Evolutionary conservation across 1,140 invertebrate genomes (phyloP).

Genomic region (Diorhabda elongata): DNA sequence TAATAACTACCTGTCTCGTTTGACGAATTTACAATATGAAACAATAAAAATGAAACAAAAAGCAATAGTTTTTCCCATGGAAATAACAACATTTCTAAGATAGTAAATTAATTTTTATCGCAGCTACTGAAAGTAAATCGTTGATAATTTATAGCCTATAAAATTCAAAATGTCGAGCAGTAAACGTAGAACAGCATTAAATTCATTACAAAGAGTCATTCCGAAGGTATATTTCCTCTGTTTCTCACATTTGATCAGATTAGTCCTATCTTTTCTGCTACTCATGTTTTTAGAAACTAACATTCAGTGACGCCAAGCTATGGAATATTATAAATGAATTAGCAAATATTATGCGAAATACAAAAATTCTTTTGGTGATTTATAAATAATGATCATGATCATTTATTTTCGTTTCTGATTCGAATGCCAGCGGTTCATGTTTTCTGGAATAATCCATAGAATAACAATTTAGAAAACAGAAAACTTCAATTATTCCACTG

Average conservation of each 20-base stretch:
- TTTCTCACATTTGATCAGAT: neutral
- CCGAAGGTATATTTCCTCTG: neutral
- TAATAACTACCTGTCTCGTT: neutral
- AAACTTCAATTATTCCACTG: no score
- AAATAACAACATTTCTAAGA: neutral
- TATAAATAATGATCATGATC: no score
- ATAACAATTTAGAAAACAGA: no score
- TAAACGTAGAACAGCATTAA: neutral
- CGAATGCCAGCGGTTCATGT: no score
- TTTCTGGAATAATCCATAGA: no score
- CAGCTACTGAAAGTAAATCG: neutral
- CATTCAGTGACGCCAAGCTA: neutral
- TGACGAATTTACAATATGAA: neutral
- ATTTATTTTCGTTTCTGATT: no score
- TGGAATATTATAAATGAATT: no score
- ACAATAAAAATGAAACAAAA: neutral
- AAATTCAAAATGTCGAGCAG: neutral
- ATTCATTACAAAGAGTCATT: constrained; percentile 3
- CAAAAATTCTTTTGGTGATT: no score
- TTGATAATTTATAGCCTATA: constrained; percentile 3
- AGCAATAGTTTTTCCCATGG: neutral
- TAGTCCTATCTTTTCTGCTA: neutral
- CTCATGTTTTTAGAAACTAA: neutral
- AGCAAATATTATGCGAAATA: no score
- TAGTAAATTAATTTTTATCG: neutral